Base-by-base conservation (phyloP, 1,140 invertebrate species). In the Acyrthosiphon pisum region DNA sequence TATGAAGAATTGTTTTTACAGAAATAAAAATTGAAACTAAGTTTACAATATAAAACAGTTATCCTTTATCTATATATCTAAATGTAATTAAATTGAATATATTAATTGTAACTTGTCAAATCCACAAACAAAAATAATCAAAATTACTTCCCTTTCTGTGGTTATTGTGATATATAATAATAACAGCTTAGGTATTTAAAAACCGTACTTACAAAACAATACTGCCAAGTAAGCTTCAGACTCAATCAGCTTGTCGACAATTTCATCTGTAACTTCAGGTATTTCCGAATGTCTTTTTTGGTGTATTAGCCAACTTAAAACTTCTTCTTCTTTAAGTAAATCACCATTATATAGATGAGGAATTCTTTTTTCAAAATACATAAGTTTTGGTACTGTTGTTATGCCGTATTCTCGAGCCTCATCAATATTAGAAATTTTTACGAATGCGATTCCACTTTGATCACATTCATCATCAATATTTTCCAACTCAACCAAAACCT, bases 401-500 rank as follows among this genome's bases (percentile, higher is more conserved):
- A 98, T 98, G 90, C 98, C 98, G 94, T 98, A 98, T 95, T 98
- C 98, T 94, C 97, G 98, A 46, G 98, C 98, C 95, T 98, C 98
- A 91, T 97, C 97, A 93, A 97, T 96, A 94, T 99, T 98, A 94
- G 98, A 97, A 94, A 99, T 98, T 95, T 99, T 99, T 2, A 99
- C 98, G 95, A 99, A 98, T 37, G 97, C 97, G 94, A 99, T 98
- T 94, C 98, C 97, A 95, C 98, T 98, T 95, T 98, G 97, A 95
- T 99, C 98, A 95, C 98, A 98, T 95, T 99, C 98, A 95, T 99
- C 98, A 95, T 99, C 98, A 94, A 99, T 99, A 94, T 98, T 99
- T 96, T 99, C 98, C 94, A 99, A 95, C 95, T 99, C 98, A 53
- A 96, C 95, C 86, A 99, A 95, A 90, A 98, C 96, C 95, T 98